phyloP scores from a whole-genome alignment of 1,140 invertebrate genomes.

The Neoseiulus cucumeris region DNA sequence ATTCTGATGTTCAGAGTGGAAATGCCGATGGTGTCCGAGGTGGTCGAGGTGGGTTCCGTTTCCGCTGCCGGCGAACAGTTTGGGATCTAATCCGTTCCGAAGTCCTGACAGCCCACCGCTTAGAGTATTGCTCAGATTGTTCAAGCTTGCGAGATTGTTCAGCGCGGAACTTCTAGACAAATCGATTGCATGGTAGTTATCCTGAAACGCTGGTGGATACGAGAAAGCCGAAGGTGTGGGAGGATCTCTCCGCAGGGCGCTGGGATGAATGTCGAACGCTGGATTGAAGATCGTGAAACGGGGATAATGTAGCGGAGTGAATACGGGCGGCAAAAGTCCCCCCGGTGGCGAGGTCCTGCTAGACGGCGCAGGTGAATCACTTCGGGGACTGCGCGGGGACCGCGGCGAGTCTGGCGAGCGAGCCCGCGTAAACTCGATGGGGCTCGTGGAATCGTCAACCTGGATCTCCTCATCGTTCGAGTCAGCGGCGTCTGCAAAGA shows the following conservation, averaged over 20 bases:
- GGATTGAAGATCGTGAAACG: constrained; percentile 8
- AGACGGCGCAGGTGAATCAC: background rate
- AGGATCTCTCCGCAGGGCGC: background rate
- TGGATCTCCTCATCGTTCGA: constrained; percentile 9
- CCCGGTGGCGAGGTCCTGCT: background rate
- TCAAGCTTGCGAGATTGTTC: background rate
- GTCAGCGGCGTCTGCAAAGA: background rate
- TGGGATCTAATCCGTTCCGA: background rate
- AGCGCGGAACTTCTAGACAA: background rate
- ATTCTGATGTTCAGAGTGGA: no score
- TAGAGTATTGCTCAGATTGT: background rate
- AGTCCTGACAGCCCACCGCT: background rate
- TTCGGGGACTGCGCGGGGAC: background rate
- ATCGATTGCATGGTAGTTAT: background rate
- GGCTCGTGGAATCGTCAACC: background rate
- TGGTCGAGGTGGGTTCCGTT: background rate
- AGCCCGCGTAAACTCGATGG: background rate
- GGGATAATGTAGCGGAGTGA: constrained; percentile 8
- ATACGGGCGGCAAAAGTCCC: background rate
- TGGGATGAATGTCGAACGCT: constrained; percentile 8
- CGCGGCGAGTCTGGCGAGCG: background rate
- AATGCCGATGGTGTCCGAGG: no score
- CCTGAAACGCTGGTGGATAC: background rate
- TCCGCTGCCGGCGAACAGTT: background rate
- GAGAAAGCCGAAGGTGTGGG: background rate